phyloP scores from a whole-genome alignment of 2,888 invertebrate species.

The Caenorhabditis sp. region DNA sequence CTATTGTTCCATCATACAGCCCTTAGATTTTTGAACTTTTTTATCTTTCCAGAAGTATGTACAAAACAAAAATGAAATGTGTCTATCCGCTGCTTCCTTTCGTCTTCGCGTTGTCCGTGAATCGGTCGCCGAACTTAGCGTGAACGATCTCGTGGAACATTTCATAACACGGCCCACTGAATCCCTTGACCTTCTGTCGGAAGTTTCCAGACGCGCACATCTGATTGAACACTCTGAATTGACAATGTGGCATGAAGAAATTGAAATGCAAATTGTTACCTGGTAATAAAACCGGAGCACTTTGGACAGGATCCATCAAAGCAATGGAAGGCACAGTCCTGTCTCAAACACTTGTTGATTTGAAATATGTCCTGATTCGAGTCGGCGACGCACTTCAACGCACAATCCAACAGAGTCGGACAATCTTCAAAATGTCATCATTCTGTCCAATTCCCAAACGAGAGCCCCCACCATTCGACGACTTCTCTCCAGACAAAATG shows the following conservation, averaged over 20 bases:
- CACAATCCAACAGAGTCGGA: constrained; percentile 72
- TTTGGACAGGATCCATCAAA: constrained; percentile 75
- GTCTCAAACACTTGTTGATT: constrained; percentile 73
- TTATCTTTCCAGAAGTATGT: constrained; percentile 28
- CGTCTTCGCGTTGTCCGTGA: constrained; percentile 47
- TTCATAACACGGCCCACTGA: constrained; percentile 74
- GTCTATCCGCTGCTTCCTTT: constrained; percentile 21
- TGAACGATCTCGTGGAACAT: constrained; percentile 75
- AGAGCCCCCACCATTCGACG: constrained; percentile 60
- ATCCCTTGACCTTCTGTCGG: constrained; percentile 64
- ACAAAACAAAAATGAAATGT: constrained; percentile 23
- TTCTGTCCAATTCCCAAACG: not conserved
- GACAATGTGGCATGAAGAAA: no score
- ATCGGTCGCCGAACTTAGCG: constrained; percentile 70
- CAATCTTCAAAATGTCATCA: constrained; percentile 65
- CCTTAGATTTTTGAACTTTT: constrained; percentile 1
- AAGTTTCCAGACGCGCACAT: constrained; percentile 74
- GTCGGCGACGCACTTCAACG: constrained; percentile 69
- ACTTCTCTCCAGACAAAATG: constrained; percentile 70
- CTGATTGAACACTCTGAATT: constrained; percentile 72
- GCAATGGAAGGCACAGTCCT: constrained; percentile 75
- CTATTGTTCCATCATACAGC: no score
- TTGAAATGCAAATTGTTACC: constrained; percentile 12
- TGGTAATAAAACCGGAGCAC: constrained; percentile 74
- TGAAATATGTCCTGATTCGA: constrained; percentile 71